Evolutionary conservation across 2,797 vertebrate genomes (phyloP), one percentile per base, ranked within the genome.

Genomic region (Cirrhinus mrigala): DNA sequence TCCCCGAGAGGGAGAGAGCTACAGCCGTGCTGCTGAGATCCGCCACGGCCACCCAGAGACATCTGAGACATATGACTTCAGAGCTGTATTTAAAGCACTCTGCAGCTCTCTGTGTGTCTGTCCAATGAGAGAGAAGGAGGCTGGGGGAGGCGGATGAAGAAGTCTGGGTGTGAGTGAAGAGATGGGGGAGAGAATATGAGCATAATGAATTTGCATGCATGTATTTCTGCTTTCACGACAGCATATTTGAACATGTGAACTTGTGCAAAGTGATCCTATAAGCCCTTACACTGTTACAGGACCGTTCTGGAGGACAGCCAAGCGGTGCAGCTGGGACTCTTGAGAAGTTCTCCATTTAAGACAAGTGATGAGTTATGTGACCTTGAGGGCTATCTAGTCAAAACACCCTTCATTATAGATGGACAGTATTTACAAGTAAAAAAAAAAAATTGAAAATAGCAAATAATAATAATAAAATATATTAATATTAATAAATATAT

Each of bases 41-140:
- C 62, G 33, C 86, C 52, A 74, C 2, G 52, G 74, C 77, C 85
- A 76, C 77, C 86, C 70, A 68, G 75, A 88, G 86, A 86, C 84
- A 86, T 82, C 56, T 74, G 79, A 79, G 69, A 71, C 29, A 58
- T 56, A 83, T 87, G 85, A 88, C 81, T 87, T 87, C 71, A 84
- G 86, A 27, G 85, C 85, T 86, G 87, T 89, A 87, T 89, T 89
- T 88, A 88, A 87, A 90, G 52, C 40, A 60, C 81, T 60, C 60
- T 70, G 48, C 68, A 74, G 58, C 71, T 69, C 58, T 82, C 54
- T 68, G 79, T 48, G 58, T 71, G 81, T 82, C 27, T 73, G 50
- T 14, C 76, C 77, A 87, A 79, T 54, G 48, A 74, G 48, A 75
- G 24, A 12, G 37, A 37, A 68, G 86, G 46, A 87, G 16, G 68